Percentiles rank a stretch among this genome's conserved stretches.
These are phyloP conservation scores for Nothoprocta pentlandii DNA, from an alignment of 2,113 vertebrate species.

Conservation along the genomic window DNA sequence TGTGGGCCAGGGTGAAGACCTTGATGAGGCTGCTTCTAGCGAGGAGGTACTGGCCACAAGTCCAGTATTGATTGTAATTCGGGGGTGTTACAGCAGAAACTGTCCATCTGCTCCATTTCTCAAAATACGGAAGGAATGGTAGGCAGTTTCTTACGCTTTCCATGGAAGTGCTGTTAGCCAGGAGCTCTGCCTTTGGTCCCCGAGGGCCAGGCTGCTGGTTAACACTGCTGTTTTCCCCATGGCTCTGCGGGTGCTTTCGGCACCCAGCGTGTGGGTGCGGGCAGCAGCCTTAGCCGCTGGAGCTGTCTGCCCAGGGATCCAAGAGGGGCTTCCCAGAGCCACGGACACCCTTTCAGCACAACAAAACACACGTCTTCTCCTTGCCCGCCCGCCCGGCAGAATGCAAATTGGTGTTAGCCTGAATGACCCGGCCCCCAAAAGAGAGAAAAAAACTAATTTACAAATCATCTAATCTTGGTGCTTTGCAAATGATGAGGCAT, in stretches of 20 bases:
- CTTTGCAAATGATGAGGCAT: slow-evolving; percentile 9
- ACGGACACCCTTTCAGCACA: background rate
- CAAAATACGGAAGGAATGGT: background rate
- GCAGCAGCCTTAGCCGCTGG: background rate
- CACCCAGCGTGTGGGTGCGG: background rate
- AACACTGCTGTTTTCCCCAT: background rate
- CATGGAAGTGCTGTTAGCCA: background rate
- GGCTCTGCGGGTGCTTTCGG: background rate
- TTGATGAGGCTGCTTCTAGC: background rate
- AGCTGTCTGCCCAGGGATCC: background rate
- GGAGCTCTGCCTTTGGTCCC: background rate
- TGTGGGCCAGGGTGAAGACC: background rate
- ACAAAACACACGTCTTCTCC: background rate
- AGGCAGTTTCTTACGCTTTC: background rate
- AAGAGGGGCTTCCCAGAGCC: background rate
- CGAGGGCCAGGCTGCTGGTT: background rate
- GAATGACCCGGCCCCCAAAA: background rate
- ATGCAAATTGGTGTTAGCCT: background rate
- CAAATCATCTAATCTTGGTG: background rate
- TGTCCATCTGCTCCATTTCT: background rate
- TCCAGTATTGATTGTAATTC: background rate
- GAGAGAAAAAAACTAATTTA: background rate
- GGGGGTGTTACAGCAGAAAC: background rate
- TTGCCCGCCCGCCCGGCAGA: background rate
- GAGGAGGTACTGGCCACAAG: background rate